Base-by-base conservation (phyloP, 2,888 invertebrate genomes). In the Drosophila siamana region DNA sequence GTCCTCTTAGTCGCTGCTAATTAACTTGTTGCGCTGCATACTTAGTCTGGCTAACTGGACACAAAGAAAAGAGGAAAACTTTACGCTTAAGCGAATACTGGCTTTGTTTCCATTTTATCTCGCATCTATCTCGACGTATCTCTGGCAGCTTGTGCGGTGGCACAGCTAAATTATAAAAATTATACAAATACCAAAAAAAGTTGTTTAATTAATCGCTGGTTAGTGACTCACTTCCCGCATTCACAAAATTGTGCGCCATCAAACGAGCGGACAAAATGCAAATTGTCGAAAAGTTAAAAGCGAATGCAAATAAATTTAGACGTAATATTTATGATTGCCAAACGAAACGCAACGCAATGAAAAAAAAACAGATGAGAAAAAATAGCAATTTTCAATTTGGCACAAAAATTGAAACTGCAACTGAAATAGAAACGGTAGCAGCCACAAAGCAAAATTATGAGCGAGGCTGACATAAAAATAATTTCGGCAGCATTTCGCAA, bases 11-110 rank as follows among this genome's bases (percentile, higher is more conserved):
- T 76, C 60, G 38, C 44, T 78, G 68, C 86, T 85, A 85, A 86
- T 86, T 82, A 86, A 86, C 85, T 86, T 86, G 85, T 86, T 86
- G 86, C 85, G 67, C 77, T 82, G 82, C 80, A 79, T 86, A 86
- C 83, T 86, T 83, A 83, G 70, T 62, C 80, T 62, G 55, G 70
- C 69, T 24, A 43, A 73, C 66, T 61, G 55, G 47, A 51, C 61
- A 62, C 52, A 52, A 28, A 44, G 22, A 65, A 65, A 61, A 64
- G 60, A 47, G n/a, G 43, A 61, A 40, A 72, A 68, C 46, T 77
- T 76, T 64, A 50, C 68, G 85, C 80, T 72, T 72, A 78, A 79
- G 76, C 72, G 77, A 22, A 43, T 69, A n/a, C 51, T 36, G 52
- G 55, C 52, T 52, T 46, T 48, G 51, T 56, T 30, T 43, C 36